phyloP scores from a whole-genome alignment of 2,888 invertebrate genomes.

The Leptinotarsa rubiginosa region DNA sequence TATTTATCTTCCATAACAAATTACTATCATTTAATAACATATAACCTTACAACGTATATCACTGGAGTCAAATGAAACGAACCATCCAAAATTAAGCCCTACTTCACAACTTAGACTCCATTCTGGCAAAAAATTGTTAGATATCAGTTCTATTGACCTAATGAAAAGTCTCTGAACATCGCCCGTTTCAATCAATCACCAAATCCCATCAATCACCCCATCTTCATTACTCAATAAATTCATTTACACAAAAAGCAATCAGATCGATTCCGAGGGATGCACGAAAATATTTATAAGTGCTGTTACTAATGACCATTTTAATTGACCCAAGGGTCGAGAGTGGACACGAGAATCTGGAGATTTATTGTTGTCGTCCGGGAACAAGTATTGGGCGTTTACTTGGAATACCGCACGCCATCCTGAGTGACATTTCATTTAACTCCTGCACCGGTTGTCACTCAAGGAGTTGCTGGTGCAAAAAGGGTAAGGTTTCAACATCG shows the following conservation, averaged over 20 bases:
- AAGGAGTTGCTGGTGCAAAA: constrained; percentile 62
- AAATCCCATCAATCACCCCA: constrained; percentile 12
- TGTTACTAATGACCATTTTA: constrained; percentile 48
- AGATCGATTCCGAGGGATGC: constrained; percentile 12
- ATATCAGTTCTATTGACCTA: background rate
- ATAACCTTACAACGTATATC: no score
- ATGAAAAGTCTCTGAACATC: background rate
- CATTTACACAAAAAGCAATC: constrained; percentile 38
- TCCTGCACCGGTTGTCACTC: constrained; percentile 66
- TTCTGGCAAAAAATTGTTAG: no score
- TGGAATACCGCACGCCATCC: constrained; percentile 63
- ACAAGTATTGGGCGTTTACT: constrained; percentile 65
- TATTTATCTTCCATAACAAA: no score
- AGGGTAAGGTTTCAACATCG: constrained; percentile 40
- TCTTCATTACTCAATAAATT: constrained; percentile 35
- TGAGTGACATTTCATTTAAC: constrained; percentile 69
- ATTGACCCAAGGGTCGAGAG: constrained; percentile 47
- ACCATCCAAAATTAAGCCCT: no score
- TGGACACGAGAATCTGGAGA: constrained; percentile 54
- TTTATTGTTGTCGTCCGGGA: constrained; percentile 64
- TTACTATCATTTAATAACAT: no score
- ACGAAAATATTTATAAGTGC: constrained; percentile 19
- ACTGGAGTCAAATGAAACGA: no score
- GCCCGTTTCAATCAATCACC: constrained; percentile 2
- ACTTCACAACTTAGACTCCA: no score